Evolutionary conservation across 1,140 invertebrate genomes (phyloP), one percentile per base, ranked within the genome.

Genomic region (Anthonomus grandis): DNA sequence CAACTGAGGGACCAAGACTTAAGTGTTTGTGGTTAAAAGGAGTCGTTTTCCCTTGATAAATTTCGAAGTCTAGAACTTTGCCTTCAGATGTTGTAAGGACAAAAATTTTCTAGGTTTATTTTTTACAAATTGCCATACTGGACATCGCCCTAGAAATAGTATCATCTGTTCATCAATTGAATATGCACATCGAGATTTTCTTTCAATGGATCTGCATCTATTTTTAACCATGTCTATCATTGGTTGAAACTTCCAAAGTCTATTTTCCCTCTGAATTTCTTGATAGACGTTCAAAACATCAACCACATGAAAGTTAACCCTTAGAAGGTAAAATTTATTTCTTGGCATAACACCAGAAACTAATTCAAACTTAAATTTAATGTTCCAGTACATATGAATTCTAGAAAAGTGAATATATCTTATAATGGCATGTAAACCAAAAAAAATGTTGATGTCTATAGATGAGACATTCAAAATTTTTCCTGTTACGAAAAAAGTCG

Each of bases 161-260:
- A 68, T 64, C 59, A 68, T 64, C 56, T 68, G 62, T 47, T 68
- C 52, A 52, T 64, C 64, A 52, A 66, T 66, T 55, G 57, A 45
- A 49, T 39, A 39, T 17, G 37, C 10, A 17, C 10, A 39, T 39
- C 37, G 9, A n/a, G n/a, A n/a, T n/a, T n/a, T n/a, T n/a, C n/a
- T n/a, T n/a, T n/a, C n/a, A n/a, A n/a, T n/a, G n/a, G 15, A 17
- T 5, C 15, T 39, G 9, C 37, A 9, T 39, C 37, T 39, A 9
- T 17, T 39, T n/a, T n/a, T n/a, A n/a, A n/a, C n/a, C n/a, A n/a
- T n/a, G n/a, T n/a, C n/a, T n/a, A n/a, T n/a, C n/a, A n/a, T n/a
- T 12, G 19, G 21, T 41, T 57, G 55, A 13, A 57, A 27, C 37
- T 50, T 57, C 53, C 45, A 56, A 13, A 56, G 36, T 47, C 19